These are phyloP conservation scores for Brassicogethes aeneus DNA, from an alignment of 2,888 invertebrate species.

Conservation along the genomic window DNA sequence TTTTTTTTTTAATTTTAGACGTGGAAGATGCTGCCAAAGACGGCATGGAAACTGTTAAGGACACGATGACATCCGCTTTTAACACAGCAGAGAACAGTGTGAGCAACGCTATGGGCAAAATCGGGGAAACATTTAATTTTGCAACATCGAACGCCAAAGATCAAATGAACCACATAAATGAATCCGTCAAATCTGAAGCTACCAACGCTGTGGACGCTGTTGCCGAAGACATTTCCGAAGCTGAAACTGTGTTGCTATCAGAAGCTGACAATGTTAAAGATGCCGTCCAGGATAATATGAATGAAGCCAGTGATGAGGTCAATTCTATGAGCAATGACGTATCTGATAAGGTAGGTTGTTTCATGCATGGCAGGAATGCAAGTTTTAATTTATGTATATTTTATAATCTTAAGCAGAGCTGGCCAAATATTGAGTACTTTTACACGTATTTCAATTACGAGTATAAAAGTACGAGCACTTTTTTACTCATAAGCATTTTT, in stretches of 20 bases:
- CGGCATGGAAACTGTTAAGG: slow-evolving; percentile 31
- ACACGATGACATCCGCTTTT: slow-evolving; percentile 30
- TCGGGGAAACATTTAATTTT: slow-evolving; percentile 31
- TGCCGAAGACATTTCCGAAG: slow-evolving; percentile 33
- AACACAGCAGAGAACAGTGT: slow-evolving; percentile 33
- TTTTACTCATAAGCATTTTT: too few relatives aligned
- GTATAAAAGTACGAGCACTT: too few relatives aligned
- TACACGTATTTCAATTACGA: too few relatives aligned
- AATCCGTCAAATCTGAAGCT: slow-evolving; percentile 24
- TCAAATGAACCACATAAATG: slow-evolving; percentile 19
- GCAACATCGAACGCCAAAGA: slow-evolving; percentile 24
- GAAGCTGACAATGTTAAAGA: slow-evolving; percentile 28
- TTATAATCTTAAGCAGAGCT: too few relatives aligned
- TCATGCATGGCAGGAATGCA: too few relatives aligned
- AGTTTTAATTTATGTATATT: too few relatives aligned
- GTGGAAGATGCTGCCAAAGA: slow-evolving; percentile 32
- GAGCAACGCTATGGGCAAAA: slow-evolving; percentile 31
- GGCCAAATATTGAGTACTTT: too few relatives aligned
- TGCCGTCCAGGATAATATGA: neutral
- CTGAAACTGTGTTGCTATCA: slow-evolving; percentile 33
- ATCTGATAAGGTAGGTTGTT: slow-evolving; percentile 8
- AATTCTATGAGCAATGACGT: neutral
- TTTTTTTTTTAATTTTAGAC: too few relatives aligned
- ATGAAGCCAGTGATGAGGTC: slow-evolving; percentile 1
- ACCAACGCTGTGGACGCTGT: slow-evolving; percentile 24